Evolutionary conservation across 1,140 invertebrate species (phyloP).

Genomic region (Camponotus vicinus): DNA sequence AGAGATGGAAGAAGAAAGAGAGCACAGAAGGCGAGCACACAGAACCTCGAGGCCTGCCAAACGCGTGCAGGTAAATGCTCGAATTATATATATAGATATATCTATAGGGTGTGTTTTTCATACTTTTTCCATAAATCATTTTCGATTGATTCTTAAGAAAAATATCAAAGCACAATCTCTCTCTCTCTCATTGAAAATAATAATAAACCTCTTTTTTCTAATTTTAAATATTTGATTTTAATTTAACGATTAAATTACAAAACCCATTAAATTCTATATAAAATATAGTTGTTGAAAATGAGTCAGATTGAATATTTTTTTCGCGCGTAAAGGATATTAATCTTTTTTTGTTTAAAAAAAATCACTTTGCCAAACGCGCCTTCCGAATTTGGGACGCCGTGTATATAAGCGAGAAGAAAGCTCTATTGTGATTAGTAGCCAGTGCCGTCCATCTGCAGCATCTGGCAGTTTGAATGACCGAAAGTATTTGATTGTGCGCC

Average conservation of each 20-base stretch:
- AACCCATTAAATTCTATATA: background rate
- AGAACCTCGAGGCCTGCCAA: background rate
- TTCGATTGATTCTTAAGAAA: background rate
- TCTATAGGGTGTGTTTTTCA: slow-evolving; percentile 16
- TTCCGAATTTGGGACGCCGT: background rate
- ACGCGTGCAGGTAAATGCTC: slow-evolving; percentile 66
- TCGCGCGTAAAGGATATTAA: background rate
- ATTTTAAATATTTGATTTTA: background rate
- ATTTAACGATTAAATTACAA: background rate
- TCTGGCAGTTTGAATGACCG: slow-evolving; percentile 64
- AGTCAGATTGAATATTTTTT: background rate
- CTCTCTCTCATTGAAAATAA: background rate
- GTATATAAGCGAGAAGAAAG: slow-evolving; percentile 24
- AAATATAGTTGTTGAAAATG: background rate
- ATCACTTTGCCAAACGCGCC: background rate
- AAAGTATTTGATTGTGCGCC: slow-evolving; percentile 41
- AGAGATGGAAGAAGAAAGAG: slow-evolving; percentile 53
- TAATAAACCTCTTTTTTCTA: background rate
- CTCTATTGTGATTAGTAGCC: slow-evolving; percentile 77
- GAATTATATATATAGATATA: slow-evolving; percentile 66
- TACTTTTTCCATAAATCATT: background rate
- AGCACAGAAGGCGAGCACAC: slow-evolving; percentile 29
- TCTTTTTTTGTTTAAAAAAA: background rate
- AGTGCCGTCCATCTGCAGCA: slow-evolving; percentile 60
- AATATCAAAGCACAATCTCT: background rate